These are phyloP conservation scores for Siderastrea radians DNA, from an alignment of 92 coral and sea anemone genomes.

Conservation along the genomic window DNA sequence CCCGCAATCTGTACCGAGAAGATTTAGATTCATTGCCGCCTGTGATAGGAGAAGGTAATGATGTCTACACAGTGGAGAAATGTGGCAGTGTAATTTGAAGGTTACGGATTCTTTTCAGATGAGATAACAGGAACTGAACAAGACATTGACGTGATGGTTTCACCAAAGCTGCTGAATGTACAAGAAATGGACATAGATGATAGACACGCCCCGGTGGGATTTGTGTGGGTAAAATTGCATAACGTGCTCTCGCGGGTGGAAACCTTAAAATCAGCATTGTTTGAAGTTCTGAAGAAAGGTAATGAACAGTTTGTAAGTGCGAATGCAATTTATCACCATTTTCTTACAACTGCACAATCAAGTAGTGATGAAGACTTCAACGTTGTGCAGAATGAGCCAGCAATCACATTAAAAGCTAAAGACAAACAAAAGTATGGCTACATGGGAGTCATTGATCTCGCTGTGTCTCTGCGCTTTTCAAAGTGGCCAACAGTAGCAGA, in stretches of 20 bases:
- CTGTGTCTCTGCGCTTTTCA: slow-evolving; percentile 7
- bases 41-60: slow-evolving; percentile 28
- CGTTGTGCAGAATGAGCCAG: slow-evolving; percentile 26
- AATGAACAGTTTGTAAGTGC: slow-evolving; percentile 26
- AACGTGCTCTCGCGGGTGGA: background rate
- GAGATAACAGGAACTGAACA: slow-evolving; percentile 40
- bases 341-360: slow-evolving; percentile 1
- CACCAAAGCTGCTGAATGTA: slow-evolving; percentile 11
- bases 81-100: slow-evolving; percentile 39
- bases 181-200: slow-evolving; percentile 23
- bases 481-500: slow-evolving; percentile 2
- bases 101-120: slow-evolving; percentile 33
- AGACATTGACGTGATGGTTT: slow-evolving; percentile 37
- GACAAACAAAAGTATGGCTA: slow-evolving; percentile 9
- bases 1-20: slow-evolving; percentile 37
- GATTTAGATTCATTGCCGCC: slow-evolving; percentile 20
- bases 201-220: slow-evolving; percentile 23
- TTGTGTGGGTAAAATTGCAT: slow-evolving; percentile 9
- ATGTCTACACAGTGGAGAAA: slow-evolving; percentile 18
- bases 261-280: background rate
- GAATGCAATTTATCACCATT: slow-evolving; percentile 8
- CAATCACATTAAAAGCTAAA: slow-evolving; percentile 23
- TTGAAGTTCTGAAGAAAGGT: slow-evolving; percentile 3
- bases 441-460: slow-evolving; percentile 25
- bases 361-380: slow-evolving; percentile 7